A percentile compares a stretch with the other conserved stretches of the same genome.
Evolutionary conservation across 2,797 vertebrate species (phyloP).

Genomic region (Acrossocheilus wenchowensis): DNA sequence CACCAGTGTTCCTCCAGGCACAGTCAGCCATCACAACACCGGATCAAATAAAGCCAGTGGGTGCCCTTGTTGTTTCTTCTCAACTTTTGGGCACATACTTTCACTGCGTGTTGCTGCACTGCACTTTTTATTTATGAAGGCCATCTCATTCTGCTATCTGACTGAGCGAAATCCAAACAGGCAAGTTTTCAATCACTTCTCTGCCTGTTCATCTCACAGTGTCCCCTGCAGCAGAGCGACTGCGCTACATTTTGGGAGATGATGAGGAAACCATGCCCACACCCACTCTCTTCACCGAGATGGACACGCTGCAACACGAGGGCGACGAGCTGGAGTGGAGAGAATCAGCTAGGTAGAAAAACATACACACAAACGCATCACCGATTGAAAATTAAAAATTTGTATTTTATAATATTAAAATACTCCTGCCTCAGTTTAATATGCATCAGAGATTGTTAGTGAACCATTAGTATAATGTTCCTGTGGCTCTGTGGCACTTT

Average conservation of each 20-base stretch:
- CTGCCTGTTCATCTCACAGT: conserved; percentile 70
- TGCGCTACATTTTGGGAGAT: conserved; percentile 92
- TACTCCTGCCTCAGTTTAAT: not conserved
- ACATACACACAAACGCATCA: conserved; percentile 14
- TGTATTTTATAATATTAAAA: not conserved
- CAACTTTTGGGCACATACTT: conserved; percentile 4
- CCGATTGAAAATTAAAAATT: not conserved
- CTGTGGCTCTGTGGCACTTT: not conserved
- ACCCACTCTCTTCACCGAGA: conserved; percentile 94
- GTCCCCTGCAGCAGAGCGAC: conserved; percentile 91
- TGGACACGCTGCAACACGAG: conserved; percentile 93
- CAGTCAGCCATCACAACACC: not conserved
- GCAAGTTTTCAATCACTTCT: conserved; percentile 13
- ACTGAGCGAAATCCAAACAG: not conserved
- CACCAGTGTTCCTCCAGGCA: not conserved
- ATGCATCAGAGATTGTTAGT: not conserved
- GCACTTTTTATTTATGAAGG: conserved; percentile 16
- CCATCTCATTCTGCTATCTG: not conserved
- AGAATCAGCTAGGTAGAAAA: conserved; percentile 89
- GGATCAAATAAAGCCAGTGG: not conserved
- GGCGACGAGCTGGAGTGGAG: conserved; percentile 96
- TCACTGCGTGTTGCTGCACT: conserved; percentile 15
- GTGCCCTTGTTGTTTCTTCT: conserved; percentile 20
- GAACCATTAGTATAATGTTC: not conserved
- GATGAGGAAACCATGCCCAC: conserved; percentile 86